Evolutionary conservation across 2,113 vertebrate genomes (phyloP), one percentile per base, ranked within the genome.

Genomic region (Rhineura floridana): DNA sequence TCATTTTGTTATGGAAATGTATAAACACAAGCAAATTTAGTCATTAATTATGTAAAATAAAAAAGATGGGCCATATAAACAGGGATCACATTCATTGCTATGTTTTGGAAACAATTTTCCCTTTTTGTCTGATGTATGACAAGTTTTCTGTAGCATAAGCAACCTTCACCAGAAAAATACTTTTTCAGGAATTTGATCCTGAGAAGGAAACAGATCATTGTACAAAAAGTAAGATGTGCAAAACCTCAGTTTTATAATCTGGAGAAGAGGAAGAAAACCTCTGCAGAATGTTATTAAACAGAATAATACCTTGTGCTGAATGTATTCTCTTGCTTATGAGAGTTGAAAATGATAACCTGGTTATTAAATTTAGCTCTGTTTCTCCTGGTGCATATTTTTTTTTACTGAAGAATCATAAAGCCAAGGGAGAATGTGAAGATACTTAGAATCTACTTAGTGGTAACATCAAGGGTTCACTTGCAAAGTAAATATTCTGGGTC

Each of bases 291-390:
- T 62, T 42, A 59, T 75, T 85, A 28, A 72, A 15, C 70, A 72
- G 83, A 73, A 42, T 55, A 85, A 59, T 85, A 75, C n/a, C 50
- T 30, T 59, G 25, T 6, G 25, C 63, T 25, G 36, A 59, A 55
- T 76, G 63, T 76, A 59, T 63, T 77, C 30, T 30, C 13, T 50
- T 76, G 25, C 52, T 25, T 75, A 62, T 33, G 75, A 48, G 84
- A 78, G 73, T 48, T 86, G n/a, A 76, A 76, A 75, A 76, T 62
- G 73, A 77, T 46, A 86, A 86, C n/a, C 44, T 52, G 21, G 62
- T 79, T 86, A 30, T 79, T 67, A 69, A 79, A 86, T 79, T 79
- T 55, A 65, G 21, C 17, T 28, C 33, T 50, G 42, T 86, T 28
- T 78, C 55, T 78, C 3, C 42, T 85, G 39, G 28, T 76, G 50